Conservation (phyloP, 1,140 invertebrate genomes). For the Leguminivora glycinivorella region DNA sequence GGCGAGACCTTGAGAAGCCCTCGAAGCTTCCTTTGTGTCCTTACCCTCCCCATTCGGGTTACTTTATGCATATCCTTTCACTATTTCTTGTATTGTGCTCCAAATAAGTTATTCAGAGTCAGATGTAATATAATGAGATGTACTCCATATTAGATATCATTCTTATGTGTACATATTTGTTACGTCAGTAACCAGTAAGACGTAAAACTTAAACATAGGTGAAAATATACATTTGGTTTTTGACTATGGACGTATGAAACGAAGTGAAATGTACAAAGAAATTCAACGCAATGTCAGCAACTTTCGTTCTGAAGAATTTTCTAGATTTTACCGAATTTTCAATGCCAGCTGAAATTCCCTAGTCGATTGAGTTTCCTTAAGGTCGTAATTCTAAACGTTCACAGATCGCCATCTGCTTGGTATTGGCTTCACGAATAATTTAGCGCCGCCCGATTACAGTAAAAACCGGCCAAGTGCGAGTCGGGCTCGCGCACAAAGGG, state of each 20-base stretch:
- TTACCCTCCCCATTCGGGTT: neutral
- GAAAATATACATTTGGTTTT: too few species aligned
- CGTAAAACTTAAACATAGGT: too few species aligned
- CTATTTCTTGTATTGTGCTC: neutral
- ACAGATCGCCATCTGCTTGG: conserved; percentile 6
- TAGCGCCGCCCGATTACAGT: conserved; percentile 18
- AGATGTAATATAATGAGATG: neutral
- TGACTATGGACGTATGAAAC: too few species aligned
- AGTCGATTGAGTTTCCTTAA: conserved; percentile 1
- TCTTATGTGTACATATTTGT: too few species aligned
- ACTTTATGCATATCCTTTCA: conserved; percentile 1
- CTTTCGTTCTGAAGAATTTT: neutral
- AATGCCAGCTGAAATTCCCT: neutral
- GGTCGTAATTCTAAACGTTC: conserved; percentile 19
- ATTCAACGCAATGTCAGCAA: too few species aligned
- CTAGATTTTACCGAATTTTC: neutral
- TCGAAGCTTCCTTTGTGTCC: conserved; percentile 18
- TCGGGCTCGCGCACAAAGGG: too few species aligned
- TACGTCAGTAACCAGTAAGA: too few species aligned
- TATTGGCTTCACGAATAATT: conserved; percentile 25
- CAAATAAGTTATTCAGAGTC: neutral
- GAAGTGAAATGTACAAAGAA: too few species aligned
- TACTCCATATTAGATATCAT: neutral
- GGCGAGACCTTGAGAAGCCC: conserved; percentile 1
- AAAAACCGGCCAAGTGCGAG: too few species aligned